Conservation (phyloP, 2,888 invertebrate genomes). For the Drosophila fulvimacula region DNA sequence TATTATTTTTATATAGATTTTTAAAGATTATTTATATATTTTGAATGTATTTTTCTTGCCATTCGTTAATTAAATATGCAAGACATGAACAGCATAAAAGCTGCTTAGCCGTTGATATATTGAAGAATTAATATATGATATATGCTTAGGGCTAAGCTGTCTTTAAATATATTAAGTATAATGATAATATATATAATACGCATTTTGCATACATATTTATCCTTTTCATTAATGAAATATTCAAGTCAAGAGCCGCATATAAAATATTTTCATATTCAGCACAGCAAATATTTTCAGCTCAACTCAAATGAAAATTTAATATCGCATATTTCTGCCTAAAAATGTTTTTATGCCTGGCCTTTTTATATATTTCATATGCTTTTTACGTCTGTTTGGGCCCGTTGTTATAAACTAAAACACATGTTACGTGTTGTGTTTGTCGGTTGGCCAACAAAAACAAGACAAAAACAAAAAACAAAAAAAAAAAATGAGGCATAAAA, state of each 20-base stretch:
- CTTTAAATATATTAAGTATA: no score
- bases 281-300: constrained; percentile 10
- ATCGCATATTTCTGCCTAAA: constrained; percentile 30
- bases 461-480: background rate
- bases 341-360: constrained; percentile 41
- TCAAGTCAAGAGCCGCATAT: background rate
- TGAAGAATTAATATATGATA: no score
- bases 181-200: no score
- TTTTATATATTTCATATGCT: constrained; percentile 24
- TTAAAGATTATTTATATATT: no score
- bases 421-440: constrained; percentile 62
- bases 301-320: constrained; percentile 24
- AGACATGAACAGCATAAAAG: no score
- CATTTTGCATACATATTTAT: background rate
- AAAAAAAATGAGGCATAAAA: constrained; percentile 17
- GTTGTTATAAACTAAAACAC: constrained; percentile 61
- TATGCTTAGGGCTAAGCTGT: no score
- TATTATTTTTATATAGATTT: no score
- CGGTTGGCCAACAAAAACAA: constrained; percentile 31
- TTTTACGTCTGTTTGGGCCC: constrained; percentile 10
- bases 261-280: background rate
- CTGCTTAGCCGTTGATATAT: no score
- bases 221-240: background rate
- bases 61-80: no score
- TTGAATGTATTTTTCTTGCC: no score